phyloP scores from a whole-genome alignment of 2,888 invertebrate genomes.

The Tachina grossa region DNA sequence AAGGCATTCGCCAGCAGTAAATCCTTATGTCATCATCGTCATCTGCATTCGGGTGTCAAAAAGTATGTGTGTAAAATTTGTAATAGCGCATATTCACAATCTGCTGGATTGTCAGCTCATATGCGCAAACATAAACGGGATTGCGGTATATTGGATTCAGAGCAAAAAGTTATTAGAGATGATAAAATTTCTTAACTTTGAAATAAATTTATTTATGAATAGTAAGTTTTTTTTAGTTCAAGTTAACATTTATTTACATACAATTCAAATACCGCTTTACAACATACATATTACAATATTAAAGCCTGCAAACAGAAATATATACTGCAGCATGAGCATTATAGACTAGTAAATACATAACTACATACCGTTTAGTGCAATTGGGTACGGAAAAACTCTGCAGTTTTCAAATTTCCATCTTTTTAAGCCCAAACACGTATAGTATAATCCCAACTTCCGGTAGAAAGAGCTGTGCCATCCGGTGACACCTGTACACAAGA shows the following conservation, averaged over 20 bases:
- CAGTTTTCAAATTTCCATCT: not conserved
- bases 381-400: not conserved
- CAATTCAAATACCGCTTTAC: conserved; percentile 50
- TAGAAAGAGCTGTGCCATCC: conserved; percentile 98
- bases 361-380: not conserved
- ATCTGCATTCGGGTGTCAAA: conserved; percentile 77
- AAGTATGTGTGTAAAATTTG: conserved; percentile 80
- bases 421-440: conserved; percentile 87
- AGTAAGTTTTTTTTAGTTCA: no score
- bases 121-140: conserved; percentile 78
- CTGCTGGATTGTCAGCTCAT: conserved; percentile 80
- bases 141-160: conserved; percentile 19
- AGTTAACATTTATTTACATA: conserved; percentile 29
- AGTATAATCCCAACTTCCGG: conserved; percentile 98
- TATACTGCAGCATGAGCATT: not conserved
- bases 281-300: conserved; percentile 49
- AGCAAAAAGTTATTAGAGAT: not conserved
- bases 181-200: not conserved
- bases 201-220: not conserved
- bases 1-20: conserved; percentile 78
- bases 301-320: not conserved
- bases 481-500: conserved; percentile 96
- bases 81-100: conserved; percentile 78
- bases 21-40: conserved; percentile 78
- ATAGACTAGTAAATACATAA: not conserved